A percentile compares a stretch with the other conserved stretches of the same genome.
Evolutionary conservation across 2,797 vertebrate genomes (phyloP).

Genomic region (Psittacula derbiana): DNA sequence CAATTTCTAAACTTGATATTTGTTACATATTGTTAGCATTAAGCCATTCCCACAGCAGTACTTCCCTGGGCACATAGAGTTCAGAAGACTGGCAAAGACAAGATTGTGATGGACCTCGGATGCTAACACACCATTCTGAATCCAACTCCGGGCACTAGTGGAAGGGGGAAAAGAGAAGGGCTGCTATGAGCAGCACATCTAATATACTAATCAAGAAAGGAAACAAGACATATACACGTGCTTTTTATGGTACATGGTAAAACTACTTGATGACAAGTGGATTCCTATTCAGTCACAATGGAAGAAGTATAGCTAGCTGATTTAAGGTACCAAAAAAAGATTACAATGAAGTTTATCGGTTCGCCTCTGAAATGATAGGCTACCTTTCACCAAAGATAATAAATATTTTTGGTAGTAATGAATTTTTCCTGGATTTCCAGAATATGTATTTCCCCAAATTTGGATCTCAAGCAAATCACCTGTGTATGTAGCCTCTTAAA

Average conservation of each 20-base stretch:
- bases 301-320: background rate
- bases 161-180: background rate
- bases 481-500: background rate
- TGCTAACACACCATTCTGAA: background rate
- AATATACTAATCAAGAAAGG: background rate
- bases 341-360: background rate
- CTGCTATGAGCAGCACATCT: background rate
- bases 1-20: background rate
- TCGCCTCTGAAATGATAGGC: background rate
- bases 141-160: background rate
- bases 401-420: background rate
- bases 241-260: background rate
- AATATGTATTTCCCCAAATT: background rate
- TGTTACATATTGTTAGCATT: background rate
- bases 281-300: background rate
- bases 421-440: background rate
- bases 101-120: background rate
- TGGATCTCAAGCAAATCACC: background rate
- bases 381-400: background rate
- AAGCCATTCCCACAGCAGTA: fast-evolving
- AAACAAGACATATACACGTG: background rate
- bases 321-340: background rate
- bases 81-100: background rate
- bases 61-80: background rate
- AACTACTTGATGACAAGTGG: background rate